Conservation (phyloP, 2,113 vertebrate species). For the Sylvilagus bachmani region DNA sequence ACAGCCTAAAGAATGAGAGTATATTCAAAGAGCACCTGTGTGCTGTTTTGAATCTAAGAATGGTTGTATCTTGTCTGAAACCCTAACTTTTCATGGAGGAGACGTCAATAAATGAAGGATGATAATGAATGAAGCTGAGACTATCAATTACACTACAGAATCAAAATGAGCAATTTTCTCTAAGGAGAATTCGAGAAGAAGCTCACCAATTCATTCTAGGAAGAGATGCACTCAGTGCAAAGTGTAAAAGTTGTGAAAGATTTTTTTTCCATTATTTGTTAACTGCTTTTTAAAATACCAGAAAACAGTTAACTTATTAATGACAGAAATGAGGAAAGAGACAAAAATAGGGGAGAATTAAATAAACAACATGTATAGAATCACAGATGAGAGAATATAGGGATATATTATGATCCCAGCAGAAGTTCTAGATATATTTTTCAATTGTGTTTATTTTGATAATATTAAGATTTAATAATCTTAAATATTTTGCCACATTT, state of each 20-base stretch:
- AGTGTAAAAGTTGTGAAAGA: background rate
- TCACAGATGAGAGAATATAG: background rate
- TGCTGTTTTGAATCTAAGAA: background rate
- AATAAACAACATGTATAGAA: background rate
- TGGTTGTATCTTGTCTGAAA: background rate
- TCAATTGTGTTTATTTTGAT: background rate
- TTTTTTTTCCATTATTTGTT: conserved; percentile 11
- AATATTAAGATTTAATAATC: no score
- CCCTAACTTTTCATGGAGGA: conserved; percentile 10
- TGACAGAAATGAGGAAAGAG: conserved; percentile 34
- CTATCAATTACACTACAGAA: conserved; percentile 29
- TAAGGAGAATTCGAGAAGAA: conserved; percentile 50
- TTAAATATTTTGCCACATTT: no score
- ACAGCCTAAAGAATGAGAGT: background rate
- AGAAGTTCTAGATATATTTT: conserved; percentile 9
- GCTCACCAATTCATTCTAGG: conserved; percentile 18
- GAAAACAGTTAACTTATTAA: conserved; percentile 53
- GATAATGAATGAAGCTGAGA: conserved; percentile 40
- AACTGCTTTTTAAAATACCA: conserved; percentile 57
- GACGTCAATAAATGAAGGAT: conserved; percentile 36
- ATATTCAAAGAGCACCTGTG: background rate
- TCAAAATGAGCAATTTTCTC: background rate
- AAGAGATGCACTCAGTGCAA: conserved; percentile 51
- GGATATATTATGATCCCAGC: background rate
- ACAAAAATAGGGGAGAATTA: background rate